Evolutionary conservation across 2,888 invertebrate genomes (phyloP).

Genomic region (Coenonympha glycerion): DNA sequence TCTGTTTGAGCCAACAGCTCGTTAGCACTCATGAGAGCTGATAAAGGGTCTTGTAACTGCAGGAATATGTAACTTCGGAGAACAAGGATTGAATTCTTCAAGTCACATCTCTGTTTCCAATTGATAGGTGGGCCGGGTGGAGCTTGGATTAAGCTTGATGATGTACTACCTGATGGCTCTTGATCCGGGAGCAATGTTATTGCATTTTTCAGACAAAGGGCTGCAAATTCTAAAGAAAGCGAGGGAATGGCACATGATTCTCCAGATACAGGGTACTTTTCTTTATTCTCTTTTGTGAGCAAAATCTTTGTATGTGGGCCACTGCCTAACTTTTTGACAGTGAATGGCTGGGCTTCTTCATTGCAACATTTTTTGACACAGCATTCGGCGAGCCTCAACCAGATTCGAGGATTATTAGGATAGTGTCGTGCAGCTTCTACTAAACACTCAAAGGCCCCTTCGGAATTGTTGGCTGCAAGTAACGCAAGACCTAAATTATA

Average conservation of each 20-base stretch:
- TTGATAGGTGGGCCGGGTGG: conserved; percentile 80
- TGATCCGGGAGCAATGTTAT: conserved; percentile 80
- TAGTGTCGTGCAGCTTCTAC: conserved; percentile 89
- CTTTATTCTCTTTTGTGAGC: conserved; percentile 56
- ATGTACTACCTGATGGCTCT: conserved; percentile 56
- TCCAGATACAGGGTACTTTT: conserved; percentile 68
- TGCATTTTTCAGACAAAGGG: conserved; percentile 91
- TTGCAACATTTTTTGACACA: conserved; percentile 83
- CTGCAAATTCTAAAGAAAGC: conserved; percentile 92
- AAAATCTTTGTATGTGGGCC: conserved; percentile 64
- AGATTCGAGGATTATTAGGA: conserved; percentile 91
- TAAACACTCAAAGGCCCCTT: conserved; percentile 93
- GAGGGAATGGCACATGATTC: conserved; percentile 91
- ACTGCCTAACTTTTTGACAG: conserved; percentile 64
- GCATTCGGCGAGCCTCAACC: conserved; percentile 95
- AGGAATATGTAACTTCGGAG: conserved; percentile 89
- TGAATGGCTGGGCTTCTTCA: conserved; percentile 67
- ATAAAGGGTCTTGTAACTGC: conserved; percentile 87
- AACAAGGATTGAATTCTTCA: conserved; percentile 81
- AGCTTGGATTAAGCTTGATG: conserved; percentile 56
- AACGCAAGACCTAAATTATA: conserved; percentile 91
- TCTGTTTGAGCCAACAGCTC: conserved; percentile 83
- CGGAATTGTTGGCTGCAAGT: conserved; percentile 85
- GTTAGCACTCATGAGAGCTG: conserved; percentile 86
- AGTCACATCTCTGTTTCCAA: conserved; percentile 75